phyloP scores from a whole-genome alignment of 23 tunicate genomes.

The Diplosoma virens region DNA sequence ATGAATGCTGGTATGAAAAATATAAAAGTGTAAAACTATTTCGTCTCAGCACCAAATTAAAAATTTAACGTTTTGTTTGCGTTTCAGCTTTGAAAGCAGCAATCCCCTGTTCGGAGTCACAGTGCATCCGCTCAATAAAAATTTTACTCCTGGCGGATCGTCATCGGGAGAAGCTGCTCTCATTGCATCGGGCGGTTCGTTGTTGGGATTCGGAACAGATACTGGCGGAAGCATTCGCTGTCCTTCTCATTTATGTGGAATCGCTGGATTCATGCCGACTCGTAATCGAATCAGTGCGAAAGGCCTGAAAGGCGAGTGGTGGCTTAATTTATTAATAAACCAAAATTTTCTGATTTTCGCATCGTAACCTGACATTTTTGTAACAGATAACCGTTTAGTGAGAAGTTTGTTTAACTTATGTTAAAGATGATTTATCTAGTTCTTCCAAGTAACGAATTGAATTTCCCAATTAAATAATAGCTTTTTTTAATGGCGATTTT shows the following conservation, averaged over 20 bases:
- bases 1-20: too few species aligned
- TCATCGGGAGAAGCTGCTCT: constrained; percentile 83
- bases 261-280: constrained; percentile 78
- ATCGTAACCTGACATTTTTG: too few species aligned
- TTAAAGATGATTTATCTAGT: too few species aligned
- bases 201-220: constrained; percentile 85
- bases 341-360: too few species aligned
- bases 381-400: too few species aligned
- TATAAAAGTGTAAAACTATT: too few species aligned
- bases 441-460: too few species aligned
- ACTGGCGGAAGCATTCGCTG: constrained; percentile 78
- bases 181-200: constrained; percentile 64
- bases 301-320: constrained; percentile 42
- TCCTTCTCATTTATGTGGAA: constrained; percentile 85
- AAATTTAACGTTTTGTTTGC: not conserved
- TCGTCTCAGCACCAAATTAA: too few species aligned
- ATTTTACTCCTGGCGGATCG: constrained; percentile 74
- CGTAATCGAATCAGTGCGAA: constrained; percentile 37
- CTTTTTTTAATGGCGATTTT: too few species aligned
- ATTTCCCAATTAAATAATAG: too few species aligned
- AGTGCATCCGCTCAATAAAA: constrained; percentile 43
- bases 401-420: too few species aligned
- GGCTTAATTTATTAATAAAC: too few species aligned
- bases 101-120: constrained; percentile 78
- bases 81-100: constrained; percentile 65